These are phyloP conservation scores for Platysteira castanea DNA, from an alignment of 2,113 vertebrate species.

Conservation along the genomic window DNA sequence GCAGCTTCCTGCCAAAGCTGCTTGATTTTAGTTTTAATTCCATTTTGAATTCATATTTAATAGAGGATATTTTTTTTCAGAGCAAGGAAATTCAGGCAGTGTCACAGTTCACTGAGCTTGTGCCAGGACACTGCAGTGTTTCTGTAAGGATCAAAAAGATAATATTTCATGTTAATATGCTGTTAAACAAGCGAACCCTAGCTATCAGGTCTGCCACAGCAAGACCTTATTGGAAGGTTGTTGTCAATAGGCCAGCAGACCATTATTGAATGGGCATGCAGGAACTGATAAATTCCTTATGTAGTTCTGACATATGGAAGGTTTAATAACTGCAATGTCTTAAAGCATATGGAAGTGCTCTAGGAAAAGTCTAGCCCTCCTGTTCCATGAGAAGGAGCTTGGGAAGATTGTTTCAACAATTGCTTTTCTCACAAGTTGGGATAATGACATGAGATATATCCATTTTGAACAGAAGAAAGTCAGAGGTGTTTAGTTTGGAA, in stretches of 20 bases:
- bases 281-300: not conserved
- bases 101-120: not conserved
- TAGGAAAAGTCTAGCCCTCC: not conserved
- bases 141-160: not conserved
- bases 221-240: not conserved
- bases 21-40: not conserved
- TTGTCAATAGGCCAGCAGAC: not conserved
- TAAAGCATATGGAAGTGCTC: not conserved
- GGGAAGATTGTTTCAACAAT: not conserved
- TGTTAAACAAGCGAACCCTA: not conserved
- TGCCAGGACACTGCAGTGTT: not conserved
- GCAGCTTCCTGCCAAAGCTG: not conserved
- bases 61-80: not conserved
- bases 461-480: not conserved
- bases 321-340: not conserved
- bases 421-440: not conserved
- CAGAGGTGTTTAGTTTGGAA: not conserved
- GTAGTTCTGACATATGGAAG: not conserved
- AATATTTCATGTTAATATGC: not conserved
- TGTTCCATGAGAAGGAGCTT: not conserved
- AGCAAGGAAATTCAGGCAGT: not conserved
- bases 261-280: not conserved
- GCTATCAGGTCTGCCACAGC: not conserved
- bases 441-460: not conserved
- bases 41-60: not conserved